Conservation (phyloP, 2,797 vertebrate species). For the Sebastes vulpes region DNA sequence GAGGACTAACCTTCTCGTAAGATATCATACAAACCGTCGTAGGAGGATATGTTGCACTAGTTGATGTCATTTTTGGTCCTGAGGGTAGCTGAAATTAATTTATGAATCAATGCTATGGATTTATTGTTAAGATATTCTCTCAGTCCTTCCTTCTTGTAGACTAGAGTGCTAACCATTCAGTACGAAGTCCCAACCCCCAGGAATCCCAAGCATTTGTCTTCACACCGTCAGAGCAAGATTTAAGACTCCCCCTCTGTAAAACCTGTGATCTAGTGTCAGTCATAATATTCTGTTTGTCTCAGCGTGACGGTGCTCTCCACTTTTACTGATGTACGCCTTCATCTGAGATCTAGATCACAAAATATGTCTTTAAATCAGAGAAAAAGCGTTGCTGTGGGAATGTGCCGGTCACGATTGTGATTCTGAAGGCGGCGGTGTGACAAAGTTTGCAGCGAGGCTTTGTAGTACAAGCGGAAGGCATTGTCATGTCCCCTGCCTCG, state of each 20-base stretch:
- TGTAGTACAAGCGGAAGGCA: slow-evolving; percentile 43
- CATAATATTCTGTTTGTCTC: background rate
- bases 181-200: slow-evolving; percentile 11
- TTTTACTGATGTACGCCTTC: slow-evolving; percentile 1
- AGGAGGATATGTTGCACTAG: background rate
- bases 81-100: background rate
- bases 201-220: slow-evolving; percentile 48
- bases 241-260: slow-evolving; percentile 12
- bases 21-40: no score
- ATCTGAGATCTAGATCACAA: slow-evolving; percentile 18
- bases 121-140: background rate
- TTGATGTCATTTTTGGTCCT: background rate
- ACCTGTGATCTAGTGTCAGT: slow-evolving; percentile 10
- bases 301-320: background rate
- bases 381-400: background rate
- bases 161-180: slow-evolving; percentile 5
- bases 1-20: no score
- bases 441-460: slow-evolving; percentile 35
- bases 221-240: slow-evolving; percentile 14
- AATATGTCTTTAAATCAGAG: slow-evolving; percentile 29
- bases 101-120: background rate
- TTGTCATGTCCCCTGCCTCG: slow-evolving; percentile 40
- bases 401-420: background rate
- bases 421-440: background rate
- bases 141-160: background rate